These are phyloP conservation scores for Ageneiosus marmoratus DNA, from an alignment of 2,113 vertebrate species.

Conservation along the genomic window DNA sequence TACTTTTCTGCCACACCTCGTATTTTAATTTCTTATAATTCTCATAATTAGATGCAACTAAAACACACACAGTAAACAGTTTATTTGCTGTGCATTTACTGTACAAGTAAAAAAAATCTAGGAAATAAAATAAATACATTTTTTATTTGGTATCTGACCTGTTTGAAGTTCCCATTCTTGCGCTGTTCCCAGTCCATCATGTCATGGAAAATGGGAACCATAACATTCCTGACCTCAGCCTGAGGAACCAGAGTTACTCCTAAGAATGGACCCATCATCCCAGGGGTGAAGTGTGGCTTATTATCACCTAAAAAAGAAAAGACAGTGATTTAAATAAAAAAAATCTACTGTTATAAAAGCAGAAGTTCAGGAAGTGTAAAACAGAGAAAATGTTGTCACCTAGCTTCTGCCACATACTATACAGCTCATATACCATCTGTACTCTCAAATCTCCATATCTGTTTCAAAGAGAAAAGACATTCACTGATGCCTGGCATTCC, in stretches of 20 bases:
- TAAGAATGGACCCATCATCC: slow-evolving; percentile 96
- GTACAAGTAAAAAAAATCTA: too few species aligned
- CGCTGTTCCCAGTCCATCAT: slow-evolving; percentile 99
- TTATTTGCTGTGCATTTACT: neutral
- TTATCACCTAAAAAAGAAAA: slow-evolving; percentile 85
- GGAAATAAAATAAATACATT: too few species aligned
- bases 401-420: slow-evolving; percentile 89
- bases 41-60: neutral
- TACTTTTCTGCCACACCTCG: too few species aligned
- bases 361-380: neutral
- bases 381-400: slow-evolving; percentile 28
- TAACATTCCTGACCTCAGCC: slow-evolving; percentile 92
- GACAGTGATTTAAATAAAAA: neutral
- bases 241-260: slow-evolving; percentile 96
- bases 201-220: slow-evolving; percentile 99
- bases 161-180: slow-evolving; percentile 97
- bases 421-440: slow-evolving; percentile 87
- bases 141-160: slow-evolving; percentile 71
- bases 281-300: slow-evolving; percentile 97
- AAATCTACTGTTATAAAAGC: neutral
- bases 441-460: slow-evolving; percentile 87
- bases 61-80: neutral
- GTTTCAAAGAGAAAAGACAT: slow-evolving; percentile 12
- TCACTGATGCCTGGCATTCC: neutral
- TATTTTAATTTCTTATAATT: neutral